Percentiles rank a stretch among this genome's conserved stretches.
Evolutionary conservation across 2,797 vertebrate genomes (phyloP).

Genomic region (Sebastes hubbsi): DNA sequence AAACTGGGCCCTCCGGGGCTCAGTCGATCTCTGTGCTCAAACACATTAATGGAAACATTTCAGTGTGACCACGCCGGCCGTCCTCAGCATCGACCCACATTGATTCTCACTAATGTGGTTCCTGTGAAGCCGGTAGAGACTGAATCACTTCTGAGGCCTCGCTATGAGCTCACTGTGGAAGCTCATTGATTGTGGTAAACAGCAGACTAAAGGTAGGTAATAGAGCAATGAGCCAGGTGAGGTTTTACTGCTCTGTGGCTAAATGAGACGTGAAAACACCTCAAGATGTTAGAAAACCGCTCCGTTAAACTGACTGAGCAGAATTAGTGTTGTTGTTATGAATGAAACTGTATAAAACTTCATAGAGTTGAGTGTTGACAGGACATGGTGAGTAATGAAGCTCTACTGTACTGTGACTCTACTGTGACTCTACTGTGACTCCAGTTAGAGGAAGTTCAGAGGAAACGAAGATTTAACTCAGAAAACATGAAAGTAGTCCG

Average conservation of each 20-base stretch:
- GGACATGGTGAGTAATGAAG: no score
- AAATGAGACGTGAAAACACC: slow-evolving; percentile 37
- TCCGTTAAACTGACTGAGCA: not conserved
- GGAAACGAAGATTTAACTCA: no score
- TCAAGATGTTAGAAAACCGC: not conserved
- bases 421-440: no score
- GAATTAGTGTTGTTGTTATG: not conserved
- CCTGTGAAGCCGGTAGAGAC: not conserved
- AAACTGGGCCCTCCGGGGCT: not conserved
- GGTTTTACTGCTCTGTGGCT: not conserved
- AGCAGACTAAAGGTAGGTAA: slow-evolving; percentile 25
- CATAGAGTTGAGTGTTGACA: not conserved
- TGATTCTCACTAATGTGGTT: slow-evolving; percentile 41
- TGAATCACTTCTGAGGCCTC: not conserved
- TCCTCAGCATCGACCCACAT: slow-evolving; percentile 6
- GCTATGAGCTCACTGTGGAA: not conserved
- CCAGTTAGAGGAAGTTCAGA: no score
- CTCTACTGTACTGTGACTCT: no score
- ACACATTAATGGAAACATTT: slow-evolving; percentile 30
- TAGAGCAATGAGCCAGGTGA: slow-evolving; percentile 25
- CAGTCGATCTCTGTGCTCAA: slow-evolving; percentile 12
- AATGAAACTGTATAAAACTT: not conserved
- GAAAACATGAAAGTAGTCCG: no score
- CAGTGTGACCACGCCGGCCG: not conserved
- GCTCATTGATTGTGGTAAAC: slow-evolving; percentile 20